Evolutionary conservation across 2,113 vertebrate species (phyloP).

Genomic region (Madoqua kirkii): DNA sequence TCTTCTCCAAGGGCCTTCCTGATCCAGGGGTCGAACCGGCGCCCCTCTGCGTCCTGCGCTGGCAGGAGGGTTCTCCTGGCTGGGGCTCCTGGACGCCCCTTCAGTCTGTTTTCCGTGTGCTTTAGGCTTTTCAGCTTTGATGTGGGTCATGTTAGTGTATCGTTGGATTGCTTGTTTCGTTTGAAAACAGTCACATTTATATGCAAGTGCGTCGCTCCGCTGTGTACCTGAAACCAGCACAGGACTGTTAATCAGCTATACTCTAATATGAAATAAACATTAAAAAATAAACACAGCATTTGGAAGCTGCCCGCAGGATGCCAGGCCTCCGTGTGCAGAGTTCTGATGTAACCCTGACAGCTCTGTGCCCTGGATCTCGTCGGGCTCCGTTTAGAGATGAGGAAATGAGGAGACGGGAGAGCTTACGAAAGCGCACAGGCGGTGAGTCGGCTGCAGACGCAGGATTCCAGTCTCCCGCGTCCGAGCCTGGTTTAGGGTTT

Average conservation of each 20-base stretch:
- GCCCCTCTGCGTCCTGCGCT: background rate
- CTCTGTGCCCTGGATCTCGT: background rate
- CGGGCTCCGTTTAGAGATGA: background rate
- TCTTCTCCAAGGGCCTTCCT: background rate
- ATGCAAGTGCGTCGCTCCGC: accelerated
- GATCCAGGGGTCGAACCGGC: accelerated
- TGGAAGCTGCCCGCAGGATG: background rate
- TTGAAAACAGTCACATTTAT: background rate
- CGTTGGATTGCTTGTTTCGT: background rate
- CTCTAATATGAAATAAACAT: background rate
- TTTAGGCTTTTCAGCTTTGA: background rate
- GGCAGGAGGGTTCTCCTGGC: background rate
- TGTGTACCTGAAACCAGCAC: background rate
- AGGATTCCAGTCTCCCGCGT: background rate
- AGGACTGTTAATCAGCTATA: background rate
- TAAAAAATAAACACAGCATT: background rate
- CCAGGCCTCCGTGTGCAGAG: background rate
- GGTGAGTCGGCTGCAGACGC: background rate
- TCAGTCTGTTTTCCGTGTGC: accelerated
- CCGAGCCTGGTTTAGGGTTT: background rate
- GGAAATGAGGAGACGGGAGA: background rate
- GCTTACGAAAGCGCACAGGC: background rate
- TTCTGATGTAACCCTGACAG: background rate
- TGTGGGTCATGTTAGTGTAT: background rate
- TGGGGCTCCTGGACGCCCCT: no score